Percentiles rank a stretch among this genome's conserved stretches.
Evolutionary conservation across 1,140 invertebrate species (phyloP).

Genomic region (Arion vulgaris): DNA sequence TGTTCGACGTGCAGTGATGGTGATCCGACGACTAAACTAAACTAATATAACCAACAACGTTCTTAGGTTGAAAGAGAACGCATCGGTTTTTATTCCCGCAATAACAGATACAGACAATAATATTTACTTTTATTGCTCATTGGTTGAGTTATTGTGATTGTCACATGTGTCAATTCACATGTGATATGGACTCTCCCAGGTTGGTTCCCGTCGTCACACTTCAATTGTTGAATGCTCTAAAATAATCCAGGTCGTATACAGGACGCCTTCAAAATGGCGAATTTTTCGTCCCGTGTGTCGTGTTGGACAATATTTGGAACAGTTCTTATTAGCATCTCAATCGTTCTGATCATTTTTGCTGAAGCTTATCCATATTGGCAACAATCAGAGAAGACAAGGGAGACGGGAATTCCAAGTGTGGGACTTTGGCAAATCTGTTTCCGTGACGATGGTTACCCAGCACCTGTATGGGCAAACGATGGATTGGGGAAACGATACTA

Average conservation of each 20-base stretch:
- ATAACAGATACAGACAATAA: too few species aligned
- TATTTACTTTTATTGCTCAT: too few species aligned
- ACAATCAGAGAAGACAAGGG: constrained; percentile 25
- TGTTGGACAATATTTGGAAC: constrained; percentile 21
- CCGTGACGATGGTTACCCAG: constrained; percentile 33
- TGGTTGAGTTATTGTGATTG: too few species aligned
- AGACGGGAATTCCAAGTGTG: constrained; percentile 37
- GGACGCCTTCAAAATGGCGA: neutral
- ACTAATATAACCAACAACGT: too few species aligned
- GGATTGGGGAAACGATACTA: constrained; percentile 32
- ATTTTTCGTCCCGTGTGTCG: neutral
- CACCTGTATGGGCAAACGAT: constrained; percentile 31
- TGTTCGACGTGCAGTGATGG: too few species aligned
- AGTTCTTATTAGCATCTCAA: constrained; percentile 7
- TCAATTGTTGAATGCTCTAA: neutral
- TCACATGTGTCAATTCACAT: too few species aligned
- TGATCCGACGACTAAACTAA: too few species aligned
- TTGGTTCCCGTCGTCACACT: neutral
- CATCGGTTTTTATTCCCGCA: too few species aligned
- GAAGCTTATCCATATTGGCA: constrained; percentile 40
- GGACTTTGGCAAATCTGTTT: constrained; percentile 44
- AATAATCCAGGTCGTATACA: neutral
- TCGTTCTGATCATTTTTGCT: constrained; percentile 23
- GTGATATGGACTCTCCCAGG: neutral
- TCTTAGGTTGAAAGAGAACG: too few species aligned